A percentile compares a stretch with the other conserved stretches of the same genome.
phyloP scores from a whole-genome alignment of 2,113 vertebrate genomes.

The Toxotes jaculatrix region DNA sequence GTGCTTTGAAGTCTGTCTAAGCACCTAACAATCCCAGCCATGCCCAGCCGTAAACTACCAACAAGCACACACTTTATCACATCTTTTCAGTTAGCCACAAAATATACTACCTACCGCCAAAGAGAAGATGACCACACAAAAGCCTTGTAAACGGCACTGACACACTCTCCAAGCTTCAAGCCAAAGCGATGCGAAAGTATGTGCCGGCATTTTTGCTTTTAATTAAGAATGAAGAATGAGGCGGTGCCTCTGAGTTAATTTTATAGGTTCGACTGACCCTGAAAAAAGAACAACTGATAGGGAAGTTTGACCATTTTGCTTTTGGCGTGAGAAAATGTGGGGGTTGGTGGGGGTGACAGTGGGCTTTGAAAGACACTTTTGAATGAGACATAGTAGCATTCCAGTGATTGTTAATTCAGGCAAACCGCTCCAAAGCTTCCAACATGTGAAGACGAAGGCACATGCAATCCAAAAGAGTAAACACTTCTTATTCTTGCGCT shows the following conservation, averaged over 20 bases:
- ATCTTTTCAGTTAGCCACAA: slow-evolving; percentile 51
- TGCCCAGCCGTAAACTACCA: slow-evolving; percentile 68
- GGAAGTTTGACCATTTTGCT: slow-evolving; percentile 59
- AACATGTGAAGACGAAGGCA: slow-evolving; percentile 63
- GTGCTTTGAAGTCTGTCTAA: slow-evolving; percentile 79
- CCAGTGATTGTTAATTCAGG: slow-evolving; percentile 77
- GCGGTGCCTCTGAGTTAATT: slow-evolving; percentile 40
- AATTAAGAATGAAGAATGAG: slow-evolving; percentile 43
- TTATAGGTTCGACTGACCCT: slow-evolving; percentile 54
- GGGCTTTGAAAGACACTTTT: slow-evolving; percentile 78
- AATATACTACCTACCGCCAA: slow-evolving; percentile 49
- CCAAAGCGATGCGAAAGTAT: slow-evolving; percentile 30
- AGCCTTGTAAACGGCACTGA: slow-evolving; percentile 47
- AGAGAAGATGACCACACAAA: slow-evolving; percentile 68
- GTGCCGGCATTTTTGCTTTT: slow-evolving; percentile 3
- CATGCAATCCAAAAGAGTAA: slow-evolving; percentile 67
- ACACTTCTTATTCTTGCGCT: slow-evolving; percentile 66
- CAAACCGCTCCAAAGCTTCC: slow-evolving; percentile 58
- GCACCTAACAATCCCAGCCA: slow-evolving; percentile 60
- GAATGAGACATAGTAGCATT: slow-evolving; percentile 81
- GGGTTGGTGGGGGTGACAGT: slow-evolving; percentile 32
- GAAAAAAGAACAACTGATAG: slow-evolving; percentile 46
- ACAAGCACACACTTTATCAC: slow-evolving; percentile 66
- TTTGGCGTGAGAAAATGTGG: slow-evolving; percentile 79
- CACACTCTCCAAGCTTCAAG: slow-evolving; percentile 31